Evolutionary conservation across 2,113 vertebrate genomes (phyloP).

Genomic region (Leucosticte australis): DNA sequence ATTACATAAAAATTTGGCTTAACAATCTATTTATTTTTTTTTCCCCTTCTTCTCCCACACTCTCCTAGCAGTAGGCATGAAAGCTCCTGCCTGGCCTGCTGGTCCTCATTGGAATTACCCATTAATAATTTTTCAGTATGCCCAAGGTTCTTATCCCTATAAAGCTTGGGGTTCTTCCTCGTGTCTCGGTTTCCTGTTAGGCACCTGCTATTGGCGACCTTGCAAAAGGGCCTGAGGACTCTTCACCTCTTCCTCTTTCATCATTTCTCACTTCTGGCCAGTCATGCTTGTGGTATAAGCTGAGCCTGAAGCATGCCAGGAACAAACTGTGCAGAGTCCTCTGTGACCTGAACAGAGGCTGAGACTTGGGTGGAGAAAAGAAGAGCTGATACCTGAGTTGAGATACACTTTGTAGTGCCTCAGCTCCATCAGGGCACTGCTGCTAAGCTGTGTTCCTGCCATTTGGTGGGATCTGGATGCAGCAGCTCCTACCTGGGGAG

Average conservation of each 20-base stretch:
- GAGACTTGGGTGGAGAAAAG: not conserved
- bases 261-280: not conserved
- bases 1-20: not conserved
- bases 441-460: not conserved
- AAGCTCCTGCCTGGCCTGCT: not conserved
- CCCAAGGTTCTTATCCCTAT: not conserved
- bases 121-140: not conserved
- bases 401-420: not conserved
- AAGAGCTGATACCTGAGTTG: not conserved
- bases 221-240: not conserved
- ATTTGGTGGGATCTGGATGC: not conserved
- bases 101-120: not conserved
- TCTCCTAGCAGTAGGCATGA: not conserved
- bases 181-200: not conserved
- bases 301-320: not conserved
- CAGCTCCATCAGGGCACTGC: not conserved
- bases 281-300: not conserved
- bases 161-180: not conserved
- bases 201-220: not conserved
- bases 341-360: not conserved
- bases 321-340: not conserved
- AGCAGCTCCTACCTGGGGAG: not conserved
- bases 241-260: not conserved
- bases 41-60: rapidly evolving
- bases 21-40: not conserved